Evolutionary conservation across 2,113 vertebrate genomes (phyloP).

Genomic region (Sapajus apella): DNA sequence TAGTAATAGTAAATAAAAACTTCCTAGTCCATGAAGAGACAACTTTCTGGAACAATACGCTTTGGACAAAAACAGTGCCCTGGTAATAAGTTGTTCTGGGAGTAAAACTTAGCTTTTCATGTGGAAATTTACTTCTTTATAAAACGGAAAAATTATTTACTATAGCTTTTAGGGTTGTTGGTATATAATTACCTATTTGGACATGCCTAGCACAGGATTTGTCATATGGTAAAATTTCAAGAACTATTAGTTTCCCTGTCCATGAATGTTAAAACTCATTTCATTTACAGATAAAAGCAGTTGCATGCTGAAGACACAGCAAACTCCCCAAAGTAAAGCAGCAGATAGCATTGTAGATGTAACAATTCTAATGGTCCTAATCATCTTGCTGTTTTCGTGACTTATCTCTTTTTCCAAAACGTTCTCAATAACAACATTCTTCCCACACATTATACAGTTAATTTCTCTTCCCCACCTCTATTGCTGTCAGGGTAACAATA

Average conservation of each 20-base stretch:
- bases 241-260: neutral
- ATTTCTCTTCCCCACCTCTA: neutral
- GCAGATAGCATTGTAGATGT: neutral
- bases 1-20: neutral
- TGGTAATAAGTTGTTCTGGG: neutral
- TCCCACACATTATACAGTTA: fast-evolving
- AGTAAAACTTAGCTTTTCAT: neutral
- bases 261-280: neutral
- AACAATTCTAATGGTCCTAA: too few relatives aligned
- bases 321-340: neutral
- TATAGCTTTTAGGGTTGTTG: neutral
- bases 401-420: neutral
- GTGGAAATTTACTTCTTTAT: neutral
- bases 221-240: neutral
- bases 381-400: neutral
- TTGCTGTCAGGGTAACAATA: fast-evolving
- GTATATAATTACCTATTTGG: neutral
- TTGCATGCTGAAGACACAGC: neutral
- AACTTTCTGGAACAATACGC: neutral
- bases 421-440: neutral
- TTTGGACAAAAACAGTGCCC: neutral
- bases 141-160: neutral
- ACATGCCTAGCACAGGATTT: neutral
- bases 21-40: neutral
- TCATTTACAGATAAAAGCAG: neutral